Percentiles rank a stretch among this genome's conserved stretches.
These are phyloP conservation scores for Eledone cirrhosa DNA, from an alignment of 2,888 invertebrate species.

Conservation along the genomic window DNA sequence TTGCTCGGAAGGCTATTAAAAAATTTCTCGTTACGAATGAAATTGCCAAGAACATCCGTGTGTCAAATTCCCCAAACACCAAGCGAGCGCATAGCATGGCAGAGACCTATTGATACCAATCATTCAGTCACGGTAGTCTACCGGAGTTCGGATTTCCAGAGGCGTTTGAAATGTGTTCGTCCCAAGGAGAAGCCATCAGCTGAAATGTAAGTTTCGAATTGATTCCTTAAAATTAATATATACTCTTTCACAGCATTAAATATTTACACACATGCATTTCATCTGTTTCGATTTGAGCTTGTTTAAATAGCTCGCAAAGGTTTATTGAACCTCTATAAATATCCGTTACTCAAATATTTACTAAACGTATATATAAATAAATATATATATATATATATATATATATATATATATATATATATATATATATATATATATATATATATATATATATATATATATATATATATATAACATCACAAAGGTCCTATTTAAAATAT, in stretches of 20 bases:
- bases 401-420: not conserved
- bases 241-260: not conserved
- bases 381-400: not conserved
- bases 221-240: not conserved
- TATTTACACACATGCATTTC: not conserved
- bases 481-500: too few species aligned
- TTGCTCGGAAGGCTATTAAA: constrained; percentile 27
- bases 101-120: constrained; percentile 19
- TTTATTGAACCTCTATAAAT: not conserved
- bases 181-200: constrained; percentile 26
- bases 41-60: constrained; percentile 18
- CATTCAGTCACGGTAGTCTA: constrained; percentile 21
- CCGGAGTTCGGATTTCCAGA: constrained; percentile 10
- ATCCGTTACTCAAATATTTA: not conserved
- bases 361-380: not conserved
- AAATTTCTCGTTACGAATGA: constrained; percentile 22
- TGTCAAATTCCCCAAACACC: constrained; percentile 17
- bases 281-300: not conserved
- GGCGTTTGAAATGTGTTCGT: constrained; percentile 24
- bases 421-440: constrained; percentile 18
- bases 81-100: constrained; percentile 23
- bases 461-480: too few species aligned
- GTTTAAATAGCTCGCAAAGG: not conserved
- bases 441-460: constrained; percentile 10
- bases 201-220: constrained; percentile 16